Percentiles rank a stretch among this genome's conserved stretches.
Evolutionary conservation across 2,113 vertebrate species (phyloP).

Genomic region (Symphodus melops): DNA sequence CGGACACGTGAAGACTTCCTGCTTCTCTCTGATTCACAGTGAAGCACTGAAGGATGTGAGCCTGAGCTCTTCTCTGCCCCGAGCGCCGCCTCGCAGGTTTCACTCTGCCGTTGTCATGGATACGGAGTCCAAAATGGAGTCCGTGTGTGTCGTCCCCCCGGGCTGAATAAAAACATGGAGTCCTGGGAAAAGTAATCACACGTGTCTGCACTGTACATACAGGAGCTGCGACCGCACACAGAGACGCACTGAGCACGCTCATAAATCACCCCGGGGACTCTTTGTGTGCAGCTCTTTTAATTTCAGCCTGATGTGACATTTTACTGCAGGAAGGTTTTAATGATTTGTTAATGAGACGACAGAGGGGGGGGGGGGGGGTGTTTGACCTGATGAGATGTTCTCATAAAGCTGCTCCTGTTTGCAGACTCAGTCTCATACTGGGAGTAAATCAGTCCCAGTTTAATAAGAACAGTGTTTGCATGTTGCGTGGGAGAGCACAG

Average conservation of each 20-base stretch:
- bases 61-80: background rate
- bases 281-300: slow-evolving; percentile 20
- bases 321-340: slow-evolving; percentile 16
- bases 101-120: slow-evolving; percentile 53
- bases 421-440: too few relatives aligned
- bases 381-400: background rate
- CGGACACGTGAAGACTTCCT: too few relatives aligned
- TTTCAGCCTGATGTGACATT: slow-evolving; percentile 24
- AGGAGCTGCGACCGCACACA: background rate
- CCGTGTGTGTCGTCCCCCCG: background rate
- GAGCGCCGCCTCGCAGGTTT: slow-evolving; percentile 23
- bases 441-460: too few relatives aligned
- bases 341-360: slow-evolving; percentile 15
- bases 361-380: too few relatives aligned
- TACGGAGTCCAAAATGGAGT: slow-evolving; percentile 21
- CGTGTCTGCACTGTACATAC: slow-evolving; percentile 49
- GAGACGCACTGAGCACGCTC: slow-evolving; percentile 12
- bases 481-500: too few relatives aligned
- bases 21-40: too few relatives aligned
- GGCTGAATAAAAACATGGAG: slow-evolving; percentile 39
- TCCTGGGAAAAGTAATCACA: slow-evolving; percentile 81
- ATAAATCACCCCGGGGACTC: slow-evolving; percentile 14
- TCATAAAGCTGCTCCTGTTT: too few relatives aligned
- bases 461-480: too few relatives aligned
- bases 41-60: too few relatives aligned